phyloP scores from a whole-genome alignment of 2,797 vertebrate genomes.

The Heterohyrax brucei region DNA sequence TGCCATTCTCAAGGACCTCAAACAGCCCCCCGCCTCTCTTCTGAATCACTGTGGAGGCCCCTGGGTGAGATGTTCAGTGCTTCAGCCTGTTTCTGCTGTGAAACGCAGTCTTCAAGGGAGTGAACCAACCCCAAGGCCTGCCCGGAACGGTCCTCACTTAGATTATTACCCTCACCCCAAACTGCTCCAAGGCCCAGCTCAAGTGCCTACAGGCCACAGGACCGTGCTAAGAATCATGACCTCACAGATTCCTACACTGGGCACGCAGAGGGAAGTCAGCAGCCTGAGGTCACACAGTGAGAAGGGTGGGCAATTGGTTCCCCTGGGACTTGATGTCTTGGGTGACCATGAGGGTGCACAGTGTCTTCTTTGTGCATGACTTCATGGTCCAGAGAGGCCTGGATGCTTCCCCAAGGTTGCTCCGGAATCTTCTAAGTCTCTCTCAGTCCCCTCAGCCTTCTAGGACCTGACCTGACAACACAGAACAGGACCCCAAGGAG shows the following conservation, averaged over 20 bases:
- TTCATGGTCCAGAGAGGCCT: not conserved
- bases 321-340: not conserved
- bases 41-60: not conserved
- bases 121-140: not conserved
- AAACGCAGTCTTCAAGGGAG: not conserved
- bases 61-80: not conserved
- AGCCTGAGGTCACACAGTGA: not conserved
- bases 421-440: not conserved
- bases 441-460: not conserved
- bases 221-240: not conserved
- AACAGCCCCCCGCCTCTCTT: not conserved
- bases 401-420: not conserved
- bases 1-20: not conserved
- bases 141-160: not conserved
- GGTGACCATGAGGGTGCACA: not conserved
- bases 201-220: not conserved
- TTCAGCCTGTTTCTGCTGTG: not conserved
- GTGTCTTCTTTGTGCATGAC: not conserved
- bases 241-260: not conserved
- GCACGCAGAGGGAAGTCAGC: not conserved
- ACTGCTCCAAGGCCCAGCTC: not conserved
- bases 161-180: conserved; percentile 6
- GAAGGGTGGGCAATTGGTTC: too few species aligned
- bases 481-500: not conserved
- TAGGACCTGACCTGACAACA: not conserved